Percentiles rank a stretch among this genome's conserved stretches.
Evolutionary conservation across 2,888 invertebrate species (phyloP).

Genomic region (Mycalesis mineus): DNA sequence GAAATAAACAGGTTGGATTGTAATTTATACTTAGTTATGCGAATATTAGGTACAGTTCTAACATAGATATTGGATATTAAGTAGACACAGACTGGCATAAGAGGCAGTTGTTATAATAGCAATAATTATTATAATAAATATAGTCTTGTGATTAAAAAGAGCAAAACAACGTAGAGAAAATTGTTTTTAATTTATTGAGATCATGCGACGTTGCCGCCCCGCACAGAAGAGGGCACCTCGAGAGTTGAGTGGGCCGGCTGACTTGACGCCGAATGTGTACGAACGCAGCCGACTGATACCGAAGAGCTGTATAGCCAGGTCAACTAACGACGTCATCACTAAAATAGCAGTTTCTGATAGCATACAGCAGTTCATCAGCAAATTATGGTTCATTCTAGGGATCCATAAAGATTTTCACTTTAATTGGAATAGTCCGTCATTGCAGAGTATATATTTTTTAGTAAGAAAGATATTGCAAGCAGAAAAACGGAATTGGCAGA

Average conservation of each 20-base stretch:
- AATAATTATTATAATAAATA: neutral
- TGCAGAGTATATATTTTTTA: no score
- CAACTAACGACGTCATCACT: slow-evolving; percentile 36
- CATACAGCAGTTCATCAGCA: slow-evolving; percentile 7
- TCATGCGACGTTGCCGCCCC: slow-evolving; percentile 66
- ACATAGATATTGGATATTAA: no score
- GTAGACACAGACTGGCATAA: no score
- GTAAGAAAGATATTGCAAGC: no score
- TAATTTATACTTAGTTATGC: no score
- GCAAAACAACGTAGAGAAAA: neutral
- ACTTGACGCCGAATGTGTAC: slow-evolving; percentile 34
- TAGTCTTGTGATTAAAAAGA: neutral
- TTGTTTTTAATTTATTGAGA: slow-evolving; percentile 30
- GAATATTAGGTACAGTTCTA: no score
- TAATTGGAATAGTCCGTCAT: no score
- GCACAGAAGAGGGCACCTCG: slow-evolving; percentile 42
- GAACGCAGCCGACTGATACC: slow-evolving; percentile 27
- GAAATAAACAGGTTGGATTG: no score
- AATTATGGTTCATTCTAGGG: neutral
- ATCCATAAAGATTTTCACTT: no score
- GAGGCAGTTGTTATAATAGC: no score
- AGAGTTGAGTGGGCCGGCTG: slow-evolving; percentile 40
- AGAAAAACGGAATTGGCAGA: no score
- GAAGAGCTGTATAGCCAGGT: slow-evolving; percentile 26
- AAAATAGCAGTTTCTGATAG: slow-evolving; percentile 42